Base-by-base conservation (phyloP, 1,140 invertebrate genomes). In the Pomacea maculata region DNA sequence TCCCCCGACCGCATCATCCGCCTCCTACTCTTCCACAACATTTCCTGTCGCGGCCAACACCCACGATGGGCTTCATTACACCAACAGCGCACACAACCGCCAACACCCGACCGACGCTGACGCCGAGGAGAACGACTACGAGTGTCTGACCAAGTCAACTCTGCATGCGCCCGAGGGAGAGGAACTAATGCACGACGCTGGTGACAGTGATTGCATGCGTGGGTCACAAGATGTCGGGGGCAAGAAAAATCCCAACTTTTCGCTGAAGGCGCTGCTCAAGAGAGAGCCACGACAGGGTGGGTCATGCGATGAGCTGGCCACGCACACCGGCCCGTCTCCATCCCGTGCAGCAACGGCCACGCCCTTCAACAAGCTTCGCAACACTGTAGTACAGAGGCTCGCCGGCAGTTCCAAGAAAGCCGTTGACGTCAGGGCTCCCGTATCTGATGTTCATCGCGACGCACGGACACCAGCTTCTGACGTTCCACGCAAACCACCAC, bases 371-470 rank as follows among this genome's bases (percentile, higher is more conserved):
- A 88, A 88, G 79, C 73, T 87, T 7, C 75, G 81, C 45, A 83
- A 84, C 79, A 83, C 82, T 67, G 83, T 87, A 12, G 84, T 85
- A 76, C 82, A 87, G 61, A 88, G 86, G 82, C 81, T 87, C 19
- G 80, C 87, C 17, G 80, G 70, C 57, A 80, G 74, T 55, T 72
- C 79, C 63, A 83, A 84, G 63, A 84, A 82, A 64, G 72, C 77
- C 1, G 14, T 25, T 29, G 79, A 80, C 15, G 61, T 21, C 74
- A 29, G 57, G 54, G 9, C 57, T 2, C 57, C 57, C 11, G 57
- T 8, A 61, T 61, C 4, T 61, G 57, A 61, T 61, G 8, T 1
- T 61, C 9, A 45, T 45, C 34, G 34, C 34, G 34, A 11, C 57
- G 57, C 15, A 11, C 11, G 15, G 57, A 61, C 57, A 8, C 57